phyloP scores from a whole-genome alignment of 2,888 invertebrate species.

The Pelosia muscerda region DNA sequence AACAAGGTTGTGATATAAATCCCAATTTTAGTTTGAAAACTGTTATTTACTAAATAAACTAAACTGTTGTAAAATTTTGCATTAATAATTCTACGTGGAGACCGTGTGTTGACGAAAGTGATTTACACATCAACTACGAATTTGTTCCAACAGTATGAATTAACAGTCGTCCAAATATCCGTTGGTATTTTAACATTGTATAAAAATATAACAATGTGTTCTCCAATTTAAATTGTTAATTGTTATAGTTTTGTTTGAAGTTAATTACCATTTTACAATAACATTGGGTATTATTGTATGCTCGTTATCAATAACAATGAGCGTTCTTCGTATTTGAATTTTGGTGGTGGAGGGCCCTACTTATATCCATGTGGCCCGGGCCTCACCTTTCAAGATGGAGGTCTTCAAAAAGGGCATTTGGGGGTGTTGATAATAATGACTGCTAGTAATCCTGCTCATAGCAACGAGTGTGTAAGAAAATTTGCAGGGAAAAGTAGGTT shows the following conservation, averaged over 20 bases:
- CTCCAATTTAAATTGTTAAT: conserved; percentile 1
- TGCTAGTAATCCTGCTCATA: background rate
- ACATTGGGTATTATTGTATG: background rate
- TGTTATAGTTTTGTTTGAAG: background rate
- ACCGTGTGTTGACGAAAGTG: conserved; percentile 5
- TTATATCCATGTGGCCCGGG: no score
- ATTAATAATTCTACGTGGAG: background rate
- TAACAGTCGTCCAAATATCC: background rate
- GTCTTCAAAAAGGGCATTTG: no score
- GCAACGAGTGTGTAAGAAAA: background rate
- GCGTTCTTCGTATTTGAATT: background rate
- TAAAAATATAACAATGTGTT: background rate
- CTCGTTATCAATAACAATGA: background rate
- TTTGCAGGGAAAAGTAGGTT: background rate
- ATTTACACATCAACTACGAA: background rate
- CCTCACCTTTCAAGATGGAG: no score
- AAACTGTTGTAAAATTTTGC: background rate
- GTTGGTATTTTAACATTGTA: background rate
- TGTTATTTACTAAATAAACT: conserved; percentile 14
- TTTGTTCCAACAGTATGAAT: background rate
- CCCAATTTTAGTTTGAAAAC: conserved; percentile 33
- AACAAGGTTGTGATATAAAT: conserved; percentile 24
- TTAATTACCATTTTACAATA: background rate
- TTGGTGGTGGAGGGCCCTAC: background rate
- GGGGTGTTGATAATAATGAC: no score